Evolutionary conservation across 2,888 invertebrate species (phyloP).

Genomic region (Cheilosia scutellata): DNA sequence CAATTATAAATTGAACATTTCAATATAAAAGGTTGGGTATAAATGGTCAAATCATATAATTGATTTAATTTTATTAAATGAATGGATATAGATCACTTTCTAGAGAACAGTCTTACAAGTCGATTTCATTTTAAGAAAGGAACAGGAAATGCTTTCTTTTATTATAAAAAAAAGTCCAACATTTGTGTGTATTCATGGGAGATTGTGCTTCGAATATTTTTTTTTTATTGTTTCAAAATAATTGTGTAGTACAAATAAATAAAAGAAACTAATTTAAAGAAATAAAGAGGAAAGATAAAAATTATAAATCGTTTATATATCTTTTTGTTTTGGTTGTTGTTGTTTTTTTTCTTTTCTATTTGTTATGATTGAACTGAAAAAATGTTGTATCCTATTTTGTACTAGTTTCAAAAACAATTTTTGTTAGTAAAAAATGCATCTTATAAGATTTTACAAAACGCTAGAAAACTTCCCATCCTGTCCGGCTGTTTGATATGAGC

Average conservation of each 20-base stretch:
- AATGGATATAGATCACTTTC: conserved; percentile 49
- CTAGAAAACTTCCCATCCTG: too few relatives aligned
- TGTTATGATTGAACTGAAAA: neutral
- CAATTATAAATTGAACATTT: conserved; percentile 73
- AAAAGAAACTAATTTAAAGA: conserved; percentile 24
- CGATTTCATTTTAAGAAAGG: conserved; percentile 32
- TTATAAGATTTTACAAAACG: too few relatives aligned
- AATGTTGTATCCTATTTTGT: neutral
- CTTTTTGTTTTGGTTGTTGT: conserved; percentile 2
- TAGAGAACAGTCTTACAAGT: conserved; percentile 80
- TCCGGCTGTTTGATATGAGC: too few relatives aligned
- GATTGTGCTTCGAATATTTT: conserved; percentile 53
- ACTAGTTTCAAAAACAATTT: too few relatives aligned
- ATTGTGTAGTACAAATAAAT: conserved; percentile 51
- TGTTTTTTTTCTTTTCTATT: too few relatives aligned
- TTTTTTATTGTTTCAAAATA: conserved; percentile 61
- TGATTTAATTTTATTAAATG: conserved; percentile 39
- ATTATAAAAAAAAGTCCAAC: conserved; percentile 24
- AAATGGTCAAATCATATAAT: conserved; percentile 62
- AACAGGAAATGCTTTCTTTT: conserved; percentile 10
- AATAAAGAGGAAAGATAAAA: conserved; percentile 43
- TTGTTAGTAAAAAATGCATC: too few relatives aligned
- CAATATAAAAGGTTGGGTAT: conserved; percentile 52
- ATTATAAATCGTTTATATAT: conserved; percentile 50
- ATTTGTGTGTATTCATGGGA: conserved; percentile 74